Evolutionary conservation across 1,140 invertebrate species (phyloP).

Genomic region (Drosophila lacteicornis): DNA sequence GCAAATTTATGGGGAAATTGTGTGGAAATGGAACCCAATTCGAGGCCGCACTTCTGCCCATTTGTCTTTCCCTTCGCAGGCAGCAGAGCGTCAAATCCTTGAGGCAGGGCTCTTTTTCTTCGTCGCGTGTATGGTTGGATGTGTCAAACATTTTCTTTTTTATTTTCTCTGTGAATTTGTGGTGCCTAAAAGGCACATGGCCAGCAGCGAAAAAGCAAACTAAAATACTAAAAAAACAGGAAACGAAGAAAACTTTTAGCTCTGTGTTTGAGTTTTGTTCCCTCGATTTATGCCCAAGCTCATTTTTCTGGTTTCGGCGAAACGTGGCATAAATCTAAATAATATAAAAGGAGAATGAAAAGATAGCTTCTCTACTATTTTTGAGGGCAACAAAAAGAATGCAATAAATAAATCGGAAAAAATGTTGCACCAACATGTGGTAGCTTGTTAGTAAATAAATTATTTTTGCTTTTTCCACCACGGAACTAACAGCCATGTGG

Average conservation of each 20-base stretch:
- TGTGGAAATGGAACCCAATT: slow-evolving; percentile 8
- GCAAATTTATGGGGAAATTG: slow-evolving; percentile 8
- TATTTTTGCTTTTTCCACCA: no score
- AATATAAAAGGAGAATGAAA: no score
- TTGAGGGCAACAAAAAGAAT: no score
- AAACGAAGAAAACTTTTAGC: neutral
- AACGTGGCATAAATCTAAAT: no score
- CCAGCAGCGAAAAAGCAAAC: neutral
- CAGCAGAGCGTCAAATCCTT: slow-evolving; percentile 16
- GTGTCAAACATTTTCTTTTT: slow-evolving; percentile 6
- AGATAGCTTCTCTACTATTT: no score
- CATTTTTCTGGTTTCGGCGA: no score
- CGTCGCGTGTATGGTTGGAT: neutral
- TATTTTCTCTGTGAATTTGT: neutral
- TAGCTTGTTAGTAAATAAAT: no score
- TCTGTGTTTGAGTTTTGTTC: no score
- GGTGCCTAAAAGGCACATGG: neutral
- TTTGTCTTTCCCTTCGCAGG: slow-evolving; percentile 4
- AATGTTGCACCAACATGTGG: no score
- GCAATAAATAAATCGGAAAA: no score
- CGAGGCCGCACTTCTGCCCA: slow-evolving; percentile 2
- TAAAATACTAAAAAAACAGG: neutral
- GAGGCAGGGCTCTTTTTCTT: neutral
- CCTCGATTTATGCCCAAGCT: no score
- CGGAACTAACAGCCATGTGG: no score